phyloP scores from a whole-genome alignment of 2,113 vertebrate species.

The Eublepharis macularius region DNA sequence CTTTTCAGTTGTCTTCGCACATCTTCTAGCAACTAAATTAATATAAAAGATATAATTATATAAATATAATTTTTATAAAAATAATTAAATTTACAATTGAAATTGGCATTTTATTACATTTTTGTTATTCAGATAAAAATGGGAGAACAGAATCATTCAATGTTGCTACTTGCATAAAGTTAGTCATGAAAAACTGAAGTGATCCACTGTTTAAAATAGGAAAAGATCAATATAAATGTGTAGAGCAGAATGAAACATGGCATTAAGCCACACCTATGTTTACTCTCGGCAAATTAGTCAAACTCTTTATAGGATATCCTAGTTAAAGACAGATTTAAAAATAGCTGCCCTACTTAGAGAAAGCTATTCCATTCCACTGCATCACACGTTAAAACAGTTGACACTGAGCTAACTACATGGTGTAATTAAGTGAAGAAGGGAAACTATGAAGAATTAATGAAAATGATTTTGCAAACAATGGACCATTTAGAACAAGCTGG shows the following conservation, averaged over 20 bases:
- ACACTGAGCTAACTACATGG: background rate
- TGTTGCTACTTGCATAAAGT: background rate
- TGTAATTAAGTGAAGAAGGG: background rate
- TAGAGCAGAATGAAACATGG: background rate
- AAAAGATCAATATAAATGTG: background rate
- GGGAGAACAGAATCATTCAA: background rate
- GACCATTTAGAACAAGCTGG: too few species aligned
- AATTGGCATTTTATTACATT: background rate
- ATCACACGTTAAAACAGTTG: too few species aligned
- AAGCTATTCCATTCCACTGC: background rate
- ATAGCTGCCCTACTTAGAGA: background rate
- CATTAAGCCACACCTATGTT: background rate
- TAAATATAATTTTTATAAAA: background rate
- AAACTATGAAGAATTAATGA: background rate
- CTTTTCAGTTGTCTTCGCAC: slow-evolving; percentile 15
- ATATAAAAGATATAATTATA: background rate
- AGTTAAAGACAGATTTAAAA: background rate
- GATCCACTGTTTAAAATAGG: background rate
- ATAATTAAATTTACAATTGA: background rate
- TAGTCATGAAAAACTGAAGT: background rate
- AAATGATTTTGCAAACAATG: too few species aligned
- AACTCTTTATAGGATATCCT: background rate
- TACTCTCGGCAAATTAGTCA: background rate
- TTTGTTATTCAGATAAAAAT: background rate
- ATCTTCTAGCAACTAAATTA: slow-evolving; percentile 49